Base-by-base conservation (phyloP, 2,797 vertebrate genomes). In the Scleropages formosus region DNA sequence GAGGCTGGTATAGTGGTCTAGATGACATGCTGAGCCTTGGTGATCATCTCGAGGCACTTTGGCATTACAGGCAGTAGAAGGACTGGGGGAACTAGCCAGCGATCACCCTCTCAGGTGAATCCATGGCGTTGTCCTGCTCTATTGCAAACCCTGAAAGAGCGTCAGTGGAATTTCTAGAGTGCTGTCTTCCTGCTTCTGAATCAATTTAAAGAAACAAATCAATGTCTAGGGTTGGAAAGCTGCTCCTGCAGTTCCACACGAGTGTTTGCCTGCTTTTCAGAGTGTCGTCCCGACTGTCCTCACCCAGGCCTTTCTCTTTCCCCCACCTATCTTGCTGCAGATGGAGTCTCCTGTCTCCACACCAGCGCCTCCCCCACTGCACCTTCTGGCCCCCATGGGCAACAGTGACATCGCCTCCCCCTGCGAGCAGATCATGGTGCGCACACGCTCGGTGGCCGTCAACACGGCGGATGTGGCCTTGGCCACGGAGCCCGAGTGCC, bases 351-450 rank as follows among this genome's bases (percentile, higher is more conserved):
- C 96, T 0, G 94, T 95, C 81, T 96, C 97, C 77, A 96, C 98
- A 0, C 95, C 98, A 16, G 94, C 95, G 0, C 96, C 96, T 84
- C 90, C 97, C 79, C 96, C 97, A 13, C 92, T 98, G 81, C 98
- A 99, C 85, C 95, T 98, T 82, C 93, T 98, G 31, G 93, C 96
- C 46, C 89, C 96, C 0, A 94, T 96, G 0, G 93, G 95, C 82
- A 96, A 85, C 92, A 95, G 86, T 0, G 96, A 98, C 88, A 97
- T 99, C 76, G 94, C 98, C 0, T 99, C 96, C 0, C 95, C 97
- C 0, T 99, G 97, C 0, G 97, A 99, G 90, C 98, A 99, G 92
- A 99, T 99, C 89, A 99, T 99, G 97, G 98, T 99, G 68, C 96
- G 96, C 75, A 98, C 96, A 1, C 96, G 98, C 81, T 99, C 97